Conservation (phyloP, 2,113 vertebrate species). For the Cyprinodon variegatus region DNA sequence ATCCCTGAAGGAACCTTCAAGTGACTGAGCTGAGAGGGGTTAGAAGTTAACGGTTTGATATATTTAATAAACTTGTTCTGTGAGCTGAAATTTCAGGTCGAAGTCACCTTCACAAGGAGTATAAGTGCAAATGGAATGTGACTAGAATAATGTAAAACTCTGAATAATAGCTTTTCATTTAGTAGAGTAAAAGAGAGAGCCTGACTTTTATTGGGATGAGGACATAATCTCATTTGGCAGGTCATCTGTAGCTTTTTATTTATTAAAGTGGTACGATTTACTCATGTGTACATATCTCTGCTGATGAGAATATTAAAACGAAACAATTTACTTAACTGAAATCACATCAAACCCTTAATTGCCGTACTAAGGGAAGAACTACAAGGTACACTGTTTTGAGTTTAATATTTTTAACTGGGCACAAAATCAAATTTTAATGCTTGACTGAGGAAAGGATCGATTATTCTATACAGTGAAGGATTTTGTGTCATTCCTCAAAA, state of each 20-base stretch:
- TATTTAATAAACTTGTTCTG: constrained; percentile 45
- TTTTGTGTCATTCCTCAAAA: not conserved
- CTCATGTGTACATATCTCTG: not conserved
- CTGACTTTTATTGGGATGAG: constrained; percentile 35
- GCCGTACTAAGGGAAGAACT: constrained; percentile 1
- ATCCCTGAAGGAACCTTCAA: constrained; percentile 10
- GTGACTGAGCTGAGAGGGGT: constrained; percentile 16
- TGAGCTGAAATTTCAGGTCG: constrained; percentile 30
- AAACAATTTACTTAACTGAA: not conserved
- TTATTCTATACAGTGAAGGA: not conserved
- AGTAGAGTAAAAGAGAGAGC: constrained; percentile 13
- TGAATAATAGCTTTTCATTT: constrained; percentile 43
- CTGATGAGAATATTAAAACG: constrained; percentile 3
- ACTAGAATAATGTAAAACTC: constrained; percentile 42
- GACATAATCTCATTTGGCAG: constrained; percentile 52
- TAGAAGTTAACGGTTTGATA: constrained; percentile 49
- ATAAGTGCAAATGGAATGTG: constrained; percentile 25
- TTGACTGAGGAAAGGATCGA: constrained; percentile 1
- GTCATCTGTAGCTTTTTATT: constrained; percentile 38
- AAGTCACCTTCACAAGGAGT: constrained; percentile 53
- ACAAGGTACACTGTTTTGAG: not conserved
- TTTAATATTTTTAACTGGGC: constrained; percentile 4
- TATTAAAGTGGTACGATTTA: constrained; percentile 40
- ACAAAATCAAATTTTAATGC: not conserved
- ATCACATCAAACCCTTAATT: not conserved